Evolutionary conservation across 2,113 vertebrate genomes (phyloP), one percentile per base, ranked within the genome.

Genomic region (Gnathonemus longibarbis): DNA sequence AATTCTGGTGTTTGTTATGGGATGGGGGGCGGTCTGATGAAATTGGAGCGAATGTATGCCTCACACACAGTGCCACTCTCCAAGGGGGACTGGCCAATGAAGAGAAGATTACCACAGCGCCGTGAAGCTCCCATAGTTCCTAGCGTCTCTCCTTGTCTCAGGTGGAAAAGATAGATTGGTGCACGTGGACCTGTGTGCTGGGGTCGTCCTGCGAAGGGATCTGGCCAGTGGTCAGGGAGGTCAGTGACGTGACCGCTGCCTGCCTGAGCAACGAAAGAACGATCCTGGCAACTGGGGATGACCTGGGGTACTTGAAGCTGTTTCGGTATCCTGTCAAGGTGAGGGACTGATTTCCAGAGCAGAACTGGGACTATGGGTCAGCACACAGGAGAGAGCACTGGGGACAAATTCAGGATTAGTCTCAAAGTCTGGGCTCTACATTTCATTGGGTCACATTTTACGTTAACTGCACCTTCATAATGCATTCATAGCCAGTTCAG

Each of bases 111-210:
- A 90, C 4, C 42, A 13, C 21, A 5, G 24, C 19, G 7, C 4
- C 0, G 46, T 8, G 52, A 89, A 52, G 1, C n/a, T 84, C 19
- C 50, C 89, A 35, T 88, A 27, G 10, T 27, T 56, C 58, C 3
- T 0, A 84, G 84, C 1, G 0, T 84, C 94, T 93, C 92, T 91
- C 95, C 31, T 93, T 70, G 86, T 48, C 45, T 92, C 90, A 99
- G 98, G 97, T 97, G 93, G 98, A 99, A 93, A 99, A 98, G 95
- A 97, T 99, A 87, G 96, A 96, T 92, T 99, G 98, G 98, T 95
- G 96, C 88, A 97, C 98, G 4, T 99, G 98, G 98, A 99, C 98
- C 2, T 97, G 98, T 94, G 98, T 99, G 89, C 94, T 99, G 91
- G 98, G 98, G 84, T 92, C 96, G 53, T 98, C 97, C 90, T 97